These are phyloP conservation scores for Coenobita brevimanus DNA, from an alignment of 1,140 invertebrate genomes.

Conservation along the genomic window DNA sequence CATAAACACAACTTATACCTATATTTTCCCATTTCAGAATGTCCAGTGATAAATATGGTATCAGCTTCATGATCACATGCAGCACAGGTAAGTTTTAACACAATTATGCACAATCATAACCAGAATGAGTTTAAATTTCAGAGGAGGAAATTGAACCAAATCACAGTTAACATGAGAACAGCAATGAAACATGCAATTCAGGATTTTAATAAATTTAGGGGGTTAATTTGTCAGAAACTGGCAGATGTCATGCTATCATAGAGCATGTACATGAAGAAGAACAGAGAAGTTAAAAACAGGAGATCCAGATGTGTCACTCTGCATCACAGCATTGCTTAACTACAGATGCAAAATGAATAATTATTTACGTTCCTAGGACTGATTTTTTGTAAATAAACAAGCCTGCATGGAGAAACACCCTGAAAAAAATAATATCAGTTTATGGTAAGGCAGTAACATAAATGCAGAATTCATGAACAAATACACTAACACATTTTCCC, in stretches of 20 bases:
- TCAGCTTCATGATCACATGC: conserved; percentile 47
- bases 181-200: conserved; percentile 50
- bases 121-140: conserved; percentile 21
- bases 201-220: conserved; percentile 28
- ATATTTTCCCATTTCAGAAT: conserved; percentile 35
- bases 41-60: conserved; percentile 2
- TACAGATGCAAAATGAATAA: no score
- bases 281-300: conserved; percentile 12
- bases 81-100: conserved; percentile 24
- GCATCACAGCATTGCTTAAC: background rate
- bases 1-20: no score
- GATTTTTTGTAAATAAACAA: no score
- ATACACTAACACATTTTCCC: no score
- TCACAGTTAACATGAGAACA: conserved; percentile 47
- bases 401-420: no score
- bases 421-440: background rate
- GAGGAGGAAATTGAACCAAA: conserved; percentile 26
- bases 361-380: no score
- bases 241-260: conserved; percentile 43
- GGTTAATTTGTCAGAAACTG: conserved; percentile 45
- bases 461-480: no score
- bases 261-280: conserved; percentile 46
- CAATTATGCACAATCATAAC: conserved; percentile 59
- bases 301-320: background rate
- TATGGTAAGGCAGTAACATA: no score